These are phyloP conservation scores for Nyctibius grandis DNA, from an alignment of 2,797 vertebrate species.

Conservation along the genomic window DNA sequence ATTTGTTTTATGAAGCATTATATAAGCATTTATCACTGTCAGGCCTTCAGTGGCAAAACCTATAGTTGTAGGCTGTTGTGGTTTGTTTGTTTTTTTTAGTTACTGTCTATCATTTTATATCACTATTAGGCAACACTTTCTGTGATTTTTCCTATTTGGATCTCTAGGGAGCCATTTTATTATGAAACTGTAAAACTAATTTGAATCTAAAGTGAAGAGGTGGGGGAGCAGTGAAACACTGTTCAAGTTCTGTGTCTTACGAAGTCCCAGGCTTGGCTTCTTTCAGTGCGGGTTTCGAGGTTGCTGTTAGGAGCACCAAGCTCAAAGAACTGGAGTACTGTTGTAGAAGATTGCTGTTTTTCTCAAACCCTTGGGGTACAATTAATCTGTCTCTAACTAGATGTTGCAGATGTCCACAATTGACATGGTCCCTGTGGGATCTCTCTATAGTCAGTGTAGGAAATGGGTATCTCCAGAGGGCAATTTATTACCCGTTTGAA, in stretches of 20 bases:
- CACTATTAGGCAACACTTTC: not conserved
- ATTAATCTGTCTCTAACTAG: not conserved
- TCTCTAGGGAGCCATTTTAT: not conserved
- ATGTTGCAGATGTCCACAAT: not conserved
- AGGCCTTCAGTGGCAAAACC: not conserved
- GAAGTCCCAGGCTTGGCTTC: not conserved
- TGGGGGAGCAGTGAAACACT: not conserved
- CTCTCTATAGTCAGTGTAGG: not conserved
- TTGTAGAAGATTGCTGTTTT: not conserved
- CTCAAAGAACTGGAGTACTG: not conserved
- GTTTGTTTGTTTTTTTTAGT: not conserved
- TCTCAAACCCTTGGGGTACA: not conserved
- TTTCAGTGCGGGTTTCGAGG: fast-evolving
- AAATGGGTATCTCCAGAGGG: not conserved
- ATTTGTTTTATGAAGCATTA: not conserved
- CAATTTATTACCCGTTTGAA: not conserved
- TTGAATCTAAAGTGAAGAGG: not conserved
- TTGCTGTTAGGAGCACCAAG: not conserved
- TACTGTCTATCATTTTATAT: not conserved
- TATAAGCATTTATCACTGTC: not conserved
- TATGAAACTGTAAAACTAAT: not conserved
- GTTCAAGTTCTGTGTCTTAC: not conserved
- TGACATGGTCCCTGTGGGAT: not conserved
- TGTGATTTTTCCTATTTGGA: not conserved
- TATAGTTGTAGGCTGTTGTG: not conserved